Evolutionary conservation across 2,113 vertebrate genomes (phyloP).

Genomic region (Sylvia atricapilla): DNA sequence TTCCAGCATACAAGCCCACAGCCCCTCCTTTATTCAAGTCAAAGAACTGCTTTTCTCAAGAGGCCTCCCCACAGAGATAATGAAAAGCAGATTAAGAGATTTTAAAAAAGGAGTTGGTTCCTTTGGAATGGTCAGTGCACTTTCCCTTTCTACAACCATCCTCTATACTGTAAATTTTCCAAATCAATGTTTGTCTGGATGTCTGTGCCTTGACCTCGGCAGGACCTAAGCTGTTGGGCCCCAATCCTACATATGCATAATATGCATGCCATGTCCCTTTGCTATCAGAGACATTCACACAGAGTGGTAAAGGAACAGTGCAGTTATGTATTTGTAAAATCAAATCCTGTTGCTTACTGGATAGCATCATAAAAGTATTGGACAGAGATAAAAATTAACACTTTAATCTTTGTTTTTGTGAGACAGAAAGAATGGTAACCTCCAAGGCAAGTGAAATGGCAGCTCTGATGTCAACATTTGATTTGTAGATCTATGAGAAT

Average conservation of each 20-base stretch:
- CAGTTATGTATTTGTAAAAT: not conserved
- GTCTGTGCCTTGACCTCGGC: conserved; percentile 38
- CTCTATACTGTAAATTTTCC: conserved; percentile 59
- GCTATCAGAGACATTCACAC: not conserved
- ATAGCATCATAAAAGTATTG: not conserved
- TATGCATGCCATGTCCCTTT: not conserved
- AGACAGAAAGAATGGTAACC: not conserved
- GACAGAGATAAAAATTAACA: not conserved
- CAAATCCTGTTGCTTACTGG: not conserved
- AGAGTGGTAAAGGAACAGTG: not conserved
- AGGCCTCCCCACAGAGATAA: conserved; percentile 67
- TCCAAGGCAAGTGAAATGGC: not conserved
- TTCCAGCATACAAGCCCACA: conserved; percentile 23
- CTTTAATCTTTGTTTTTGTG: not conserved
- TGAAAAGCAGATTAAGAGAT: conserved; percentile 70
- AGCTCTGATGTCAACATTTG: not conserved
- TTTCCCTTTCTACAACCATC: conserved; percentile 55
- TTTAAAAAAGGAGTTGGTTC: conserved; percentile 50
- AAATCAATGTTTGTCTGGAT: conserved; percentile 35
- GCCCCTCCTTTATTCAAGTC: conserved; percentile 64
- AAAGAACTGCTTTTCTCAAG: conserved; percentile 65
- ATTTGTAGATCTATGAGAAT: not conserved
- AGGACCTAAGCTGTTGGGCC: conserved; percentile 15
- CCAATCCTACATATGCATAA: conserved; percentile 15
- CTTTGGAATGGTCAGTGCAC: conserved; percentile 47